Conservation (phyloP, 2,113 vertebrate genomes). For the Solea solea region DNA sequence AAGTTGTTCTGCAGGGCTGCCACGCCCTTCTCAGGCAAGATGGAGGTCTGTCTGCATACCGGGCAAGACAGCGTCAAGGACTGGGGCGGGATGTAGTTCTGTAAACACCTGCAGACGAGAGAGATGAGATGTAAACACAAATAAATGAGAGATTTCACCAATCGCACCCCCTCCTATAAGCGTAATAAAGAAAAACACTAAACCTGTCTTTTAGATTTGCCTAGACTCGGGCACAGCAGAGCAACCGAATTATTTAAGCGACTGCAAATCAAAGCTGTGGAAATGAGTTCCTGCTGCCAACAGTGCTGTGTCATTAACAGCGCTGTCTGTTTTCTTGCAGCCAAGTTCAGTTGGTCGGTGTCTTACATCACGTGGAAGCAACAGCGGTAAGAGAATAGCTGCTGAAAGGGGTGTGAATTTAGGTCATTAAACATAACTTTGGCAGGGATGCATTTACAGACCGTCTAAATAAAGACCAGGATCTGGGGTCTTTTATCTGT, state of each 20-base stretch:
- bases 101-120: conserved; percentile 84
- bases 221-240: neutral
- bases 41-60: conserved; percentile 94
- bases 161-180: no score
- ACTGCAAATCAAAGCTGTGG: conserved; percentile 18
- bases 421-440: neutral
- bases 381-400: conserved; percentile 24
- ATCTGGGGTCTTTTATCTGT: no score
- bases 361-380: conserved; percentile 29
- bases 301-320: conserved; percentile 16
- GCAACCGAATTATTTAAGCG: conserved; percentile 5
- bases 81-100: conserved; percentile 95
- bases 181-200: neutral
- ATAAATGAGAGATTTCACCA: neutral
- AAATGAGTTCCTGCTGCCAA: conserved; percentile 29
- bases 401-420: neutral
- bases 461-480: neutral
- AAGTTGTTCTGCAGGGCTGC: conserved; percentile 95
- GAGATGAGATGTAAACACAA: neutral
- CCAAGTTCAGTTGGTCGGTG: conserved; percentile 11
- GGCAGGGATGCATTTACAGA: neutral
- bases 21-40: conserved; percentile 92
- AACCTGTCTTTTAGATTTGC: neutral
- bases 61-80: conserved; percentile 93
- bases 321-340: conserved; percentile 19